phyloP scores from a whole-genome alignment of 2,888 invertebrate genomes.

The Pristionchus maxplancki region DNA sequence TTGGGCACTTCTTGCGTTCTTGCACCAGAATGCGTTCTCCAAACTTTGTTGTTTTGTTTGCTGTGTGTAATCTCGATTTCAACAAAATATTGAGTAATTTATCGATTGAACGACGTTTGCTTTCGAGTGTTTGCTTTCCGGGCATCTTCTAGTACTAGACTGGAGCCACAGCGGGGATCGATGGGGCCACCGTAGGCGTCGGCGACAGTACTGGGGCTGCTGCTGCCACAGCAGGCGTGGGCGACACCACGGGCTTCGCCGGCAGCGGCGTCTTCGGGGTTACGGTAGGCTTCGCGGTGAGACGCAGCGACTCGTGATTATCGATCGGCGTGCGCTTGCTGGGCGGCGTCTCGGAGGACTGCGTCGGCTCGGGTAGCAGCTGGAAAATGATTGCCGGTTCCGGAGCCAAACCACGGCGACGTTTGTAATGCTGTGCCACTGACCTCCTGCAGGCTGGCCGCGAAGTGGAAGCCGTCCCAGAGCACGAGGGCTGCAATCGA shows the following conservation, averaged over 20 bases:
- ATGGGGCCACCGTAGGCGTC: too few relatives aligned
- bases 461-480: conserved; percentile 35
- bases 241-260: not conserved
- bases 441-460: too few relatives aligned
- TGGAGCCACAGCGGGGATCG: not conserved
- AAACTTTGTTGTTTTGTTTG: too few relatives aligned
- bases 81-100: conserved; percentile 37
- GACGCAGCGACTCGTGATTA: not conserved
- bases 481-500: not conserved
- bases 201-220: too few relatives aligned
- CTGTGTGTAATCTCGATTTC: too few relatives aligned
- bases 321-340: not conserved
- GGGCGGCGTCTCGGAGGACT: not conserved
- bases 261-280: not conserved
- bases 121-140: conserved; percentile 10
- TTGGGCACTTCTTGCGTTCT: too few relatives aligned
- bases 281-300: not conserved
- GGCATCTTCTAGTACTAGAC: not conserved
- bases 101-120: conserved; percentile 21
- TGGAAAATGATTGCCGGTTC: not conserved
- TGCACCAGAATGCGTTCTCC: too few relatives aligned
- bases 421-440: not conserved
- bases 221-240: not conserved
- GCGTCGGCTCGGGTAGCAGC: conserved; percentile 8
- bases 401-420: not conserved